phyloP scores from a whole-genome alignment of 2,888 invertebrate species.

The Plemyria rubiginata region DNA sequence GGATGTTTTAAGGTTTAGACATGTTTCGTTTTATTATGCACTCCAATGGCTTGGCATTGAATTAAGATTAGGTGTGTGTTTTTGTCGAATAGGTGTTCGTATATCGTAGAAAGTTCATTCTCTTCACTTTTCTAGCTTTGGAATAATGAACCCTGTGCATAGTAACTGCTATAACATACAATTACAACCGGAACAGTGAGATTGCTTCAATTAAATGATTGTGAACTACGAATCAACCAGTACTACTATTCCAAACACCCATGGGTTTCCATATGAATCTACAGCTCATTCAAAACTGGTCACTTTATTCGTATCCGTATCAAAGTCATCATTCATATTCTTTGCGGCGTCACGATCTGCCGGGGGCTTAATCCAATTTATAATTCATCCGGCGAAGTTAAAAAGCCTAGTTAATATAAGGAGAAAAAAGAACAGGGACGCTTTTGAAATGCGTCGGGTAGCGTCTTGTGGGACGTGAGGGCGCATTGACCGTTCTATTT shows the following conservation, averaged over 20 bases:
- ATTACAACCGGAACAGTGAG: constrained; percentile 73
- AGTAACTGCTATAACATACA: constrained; percentile 49
- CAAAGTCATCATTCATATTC: constrained; percentile 79
- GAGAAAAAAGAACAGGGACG: constrained; percentile 48
- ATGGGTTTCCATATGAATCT: constrained; percentile 37
- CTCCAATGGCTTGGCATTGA: no score
- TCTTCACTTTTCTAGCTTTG: neutral
- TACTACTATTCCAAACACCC: constrained; percentile 36
- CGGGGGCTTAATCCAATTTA: constrained; percentile 78
- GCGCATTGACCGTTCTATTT: constrained; percentile 75
- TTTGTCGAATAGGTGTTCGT: no score
- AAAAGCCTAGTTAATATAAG: constrained; percentile 67
- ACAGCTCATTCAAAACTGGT: constrained; percentile 51
- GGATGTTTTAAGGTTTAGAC: constrained; percentile 7
- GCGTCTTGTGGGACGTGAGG: constrained; percentile 69
- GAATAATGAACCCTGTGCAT: constrained; percentile 10
- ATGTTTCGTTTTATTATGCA: neutral
- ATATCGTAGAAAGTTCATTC: no score
- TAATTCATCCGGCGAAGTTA: constrained; percentile 74
- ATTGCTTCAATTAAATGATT: constrained; percentile 79
- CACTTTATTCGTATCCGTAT: constrained; percentile 36
- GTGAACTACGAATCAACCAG: constrained; percentile 55
- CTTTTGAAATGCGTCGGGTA: constrained; percentile 63
- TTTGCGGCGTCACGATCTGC: constrained; percentile 80
- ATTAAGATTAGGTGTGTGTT: no score